Percentiles rank a stretch among this genome's conserved stretches.
Conservation (phyloP, 2,888 invertebrate genomes). For the Noctua comes region DNA sequence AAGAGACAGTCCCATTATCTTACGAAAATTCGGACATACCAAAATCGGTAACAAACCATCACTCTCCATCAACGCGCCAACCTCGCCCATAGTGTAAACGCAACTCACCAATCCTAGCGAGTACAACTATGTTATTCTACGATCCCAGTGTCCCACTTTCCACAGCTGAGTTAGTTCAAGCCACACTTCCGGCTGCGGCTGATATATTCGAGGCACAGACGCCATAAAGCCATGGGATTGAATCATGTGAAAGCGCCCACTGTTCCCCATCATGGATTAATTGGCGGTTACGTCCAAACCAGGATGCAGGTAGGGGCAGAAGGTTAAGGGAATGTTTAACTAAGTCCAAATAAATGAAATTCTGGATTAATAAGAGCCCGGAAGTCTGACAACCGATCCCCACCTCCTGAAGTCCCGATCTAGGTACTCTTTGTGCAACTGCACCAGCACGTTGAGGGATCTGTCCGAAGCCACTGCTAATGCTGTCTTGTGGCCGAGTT, state of each 20-base stretch:
- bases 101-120: slow-evolving; percentile 16
- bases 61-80: slow-evolving; percentile 1
- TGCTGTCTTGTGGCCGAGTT: background rate
- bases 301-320: slow-evolving; percentile 28
- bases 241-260: slow-evolving; percentile 71
- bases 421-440: background rate
- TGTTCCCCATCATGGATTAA: slow-evolving; percentile 73
- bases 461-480: background rate
- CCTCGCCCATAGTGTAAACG: slow-evolving; percentile 19
- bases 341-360: background rate
- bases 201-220: slow-evolving; percentile 62
- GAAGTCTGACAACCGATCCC: background rate
- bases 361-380: background rate
- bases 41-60: slow-evolving; percentile 1
- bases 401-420: background rate
- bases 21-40: background rate
- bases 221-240: slow-evolving; percentile 59
- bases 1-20: background rate
- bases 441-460: background rate
- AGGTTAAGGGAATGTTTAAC: slow-evolving; percentile 1
- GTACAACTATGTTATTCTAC: slow-evolving; percentile 52
- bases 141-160: slow-evolving; percentile 66
- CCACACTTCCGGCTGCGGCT: slow-evolving; percentile 58
- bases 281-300: slow-evolving; percentile 72
- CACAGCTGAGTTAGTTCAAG: slow-evolving; percentile 71